phyloP scores from a whole-genome alignment of 2,888 invertebrate genomes.

The Sericinus montela region DNA sequence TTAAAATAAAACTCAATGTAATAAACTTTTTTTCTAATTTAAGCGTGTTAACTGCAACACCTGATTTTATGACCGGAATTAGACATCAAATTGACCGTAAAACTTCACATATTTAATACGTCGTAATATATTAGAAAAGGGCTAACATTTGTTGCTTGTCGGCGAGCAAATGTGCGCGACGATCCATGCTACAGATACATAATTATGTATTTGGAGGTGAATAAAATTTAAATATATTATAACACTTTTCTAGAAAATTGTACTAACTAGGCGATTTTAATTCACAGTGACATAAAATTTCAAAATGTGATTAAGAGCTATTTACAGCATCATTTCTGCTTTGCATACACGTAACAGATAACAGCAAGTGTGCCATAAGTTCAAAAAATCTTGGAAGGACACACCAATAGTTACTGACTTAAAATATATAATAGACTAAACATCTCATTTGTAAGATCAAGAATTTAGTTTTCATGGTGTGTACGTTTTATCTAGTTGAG shows the following conservation, averaged over 20 bases:
- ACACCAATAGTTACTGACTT: too few relatives aligned
- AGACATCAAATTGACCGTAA: slow-evolving; percentile 24
- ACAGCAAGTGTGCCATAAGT: too few relatives aligned
- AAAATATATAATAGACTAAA: too few relatives aligned
- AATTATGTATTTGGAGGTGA: slow-evolving; percentile 23
- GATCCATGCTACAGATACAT: slow-evolving; percentile 23
- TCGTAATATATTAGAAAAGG: slow-evolving; percentile 21
- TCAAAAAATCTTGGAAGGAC: too few relatives aligned
- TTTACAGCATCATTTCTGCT: too few relatives aligned
- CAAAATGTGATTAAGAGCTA: too few relatives aligned
- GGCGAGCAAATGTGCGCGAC: slow-evolving; percentile 25
- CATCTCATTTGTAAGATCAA: too few relatives aligned
- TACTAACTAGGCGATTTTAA: not conserved
- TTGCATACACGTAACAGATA: too few relatives aligned
- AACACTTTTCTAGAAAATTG: slow-evolving; percentile 8
- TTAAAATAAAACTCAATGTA: slow-evolving; percentile 1
- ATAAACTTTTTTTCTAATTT: slow-evolving; percentile 10
- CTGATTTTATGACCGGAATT: slow-evolving; percentile 43
- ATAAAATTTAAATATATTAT: slow-evolving; percentile 27
- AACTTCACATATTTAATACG: slow-evolving; percentile 15
- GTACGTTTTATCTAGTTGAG: too few relatives aligned
- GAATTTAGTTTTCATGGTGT: too few relatives aligned
- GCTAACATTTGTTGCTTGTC: slow-evolving; percentile 28
- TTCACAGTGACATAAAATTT: too few relatives aligned
- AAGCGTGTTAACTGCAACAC: slow-evolving; percentile 31